A percentile compares a stretch with the other conserved stretches of the same genome.
Conservation (phyloP, 2,888 invertebrate species). For the Caenorhabditis auriculariae region DNA sequence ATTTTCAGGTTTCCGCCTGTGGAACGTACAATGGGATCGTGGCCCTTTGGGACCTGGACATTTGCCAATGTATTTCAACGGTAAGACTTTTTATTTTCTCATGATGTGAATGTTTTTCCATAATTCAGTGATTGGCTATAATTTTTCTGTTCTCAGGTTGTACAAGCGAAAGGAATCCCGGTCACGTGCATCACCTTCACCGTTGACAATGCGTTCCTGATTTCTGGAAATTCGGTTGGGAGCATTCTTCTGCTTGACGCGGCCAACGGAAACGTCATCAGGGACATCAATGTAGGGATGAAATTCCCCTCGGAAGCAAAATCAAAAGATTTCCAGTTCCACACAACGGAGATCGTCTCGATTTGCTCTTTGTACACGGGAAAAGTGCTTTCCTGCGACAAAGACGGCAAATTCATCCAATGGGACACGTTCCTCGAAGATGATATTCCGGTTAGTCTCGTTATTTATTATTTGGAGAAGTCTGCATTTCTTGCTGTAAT, state of each 20-base stretch:
- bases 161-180: constrained; percentile 47
- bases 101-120: background rate
- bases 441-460: constrained; percentile 20
- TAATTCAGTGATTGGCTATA: constrained; percentile 4
- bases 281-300: constrained; percentile 26
- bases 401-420: constrained; percentile 40
- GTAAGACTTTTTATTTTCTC: constrained; percentile 20
- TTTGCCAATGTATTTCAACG: constrained; percentile 60
- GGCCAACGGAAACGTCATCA: constrained; percentile 27
- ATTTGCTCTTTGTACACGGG: constrained; percentile 55
- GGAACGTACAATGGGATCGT: constrained; percentile 60
- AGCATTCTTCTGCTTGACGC: constrained; percentile 40
- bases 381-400: constrained; percentile 47
- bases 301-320: constrained; percentile 4
- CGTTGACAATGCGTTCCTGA: constrained; percentile 44
- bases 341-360: constrained; percentile 35
- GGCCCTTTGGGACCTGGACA: constrained; percentile 62
- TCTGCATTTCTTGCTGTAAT: too few relatives aligned
- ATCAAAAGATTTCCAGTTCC: constrained; percentile 30
- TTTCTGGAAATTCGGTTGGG: constrained; percentile 53
- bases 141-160: constrained; percentile 26
- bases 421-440: constrained; percentile 46
- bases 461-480: too few relatives aligned
- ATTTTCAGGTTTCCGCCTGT: constrained; percentile 52
- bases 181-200: constrained; percentile 55